Base-by-base conservation (phyloP, 2,113 vertebrate genomes). In the Hypanus sabinus region DNA sequence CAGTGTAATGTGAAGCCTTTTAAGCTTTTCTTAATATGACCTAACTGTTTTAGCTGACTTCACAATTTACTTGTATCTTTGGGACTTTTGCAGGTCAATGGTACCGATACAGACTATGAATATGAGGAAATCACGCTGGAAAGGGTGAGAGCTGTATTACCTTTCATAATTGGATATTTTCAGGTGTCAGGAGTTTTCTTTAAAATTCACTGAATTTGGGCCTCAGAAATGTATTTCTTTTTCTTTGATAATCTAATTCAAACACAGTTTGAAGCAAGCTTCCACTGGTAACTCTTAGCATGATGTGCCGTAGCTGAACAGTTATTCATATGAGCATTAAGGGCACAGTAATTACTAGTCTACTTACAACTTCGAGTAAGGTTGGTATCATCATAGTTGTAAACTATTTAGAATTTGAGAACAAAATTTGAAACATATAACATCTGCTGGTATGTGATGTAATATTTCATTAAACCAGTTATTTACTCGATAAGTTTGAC, bases 81-180 rank as follows among this genome's bases (percentile, higher is more conserved):
- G 27, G 38, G 57, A 91, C 10, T 94, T 91, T 94, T 94, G 0
- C 95, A 99, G 99, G 98, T 99, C 94, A 99, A 99, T 94, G 99
- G 98, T 94, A 98, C 98, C 0, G 99, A 99, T 96, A 97, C 98
- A 5, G 99, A 99, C 94, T 99, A 97, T 36, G 99, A 99, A 95
- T 99, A 99, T 96, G 99, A 99, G 96, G 99, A 99, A 97, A 99
- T 99, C 96, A 99, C 98, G 33, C 97, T 99, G 95, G 99, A 99
- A 97, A 96, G 99, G 98, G 99, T 99, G 95, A 97, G 96, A 18
- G 38, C n/a, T 46, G 5, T 30, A 27, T 73, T 73, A 55, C 22
- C 14, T 55, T 73, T 46, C 20, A 38, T 22, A 16, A 70, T 22
- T 18, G 22, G n/a, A 24, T 38, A 92, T 71, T 71, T 46, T 92